phyloP scores from a whole-genome alignment of 2,888 invertebrate genomes.

The Antitype chi region DNA sequence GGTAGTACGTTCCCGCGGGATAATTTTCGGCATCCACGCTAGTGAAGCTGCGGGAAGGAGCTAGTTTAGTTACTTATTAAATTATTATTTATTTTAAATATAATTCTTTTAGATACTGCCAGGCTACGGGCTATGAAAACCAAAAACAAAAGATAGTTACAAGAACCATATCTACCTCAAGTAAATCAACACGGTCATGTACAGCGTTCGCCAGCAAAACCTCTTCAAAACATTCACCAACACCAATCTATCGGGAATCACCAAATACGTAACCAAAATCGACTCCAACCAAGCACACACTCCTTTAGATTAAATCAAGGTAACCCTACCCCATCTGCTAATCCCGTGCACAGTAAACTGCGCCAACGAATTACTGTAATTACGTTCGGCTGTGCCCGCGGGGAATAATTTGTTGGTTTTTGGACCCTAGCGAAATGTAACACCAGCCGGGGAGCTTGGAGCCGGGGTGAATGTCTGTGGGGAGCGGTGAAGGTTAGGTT shows the following conservation, averaged over 20 bases:
- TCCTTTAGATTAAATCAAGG: conserved; percentile 66
- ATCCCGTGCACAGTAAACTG: conserved; percentile 75
- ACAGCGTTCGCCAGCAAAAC: background rate
- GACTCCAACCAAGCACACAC: conserved; percentile 44
- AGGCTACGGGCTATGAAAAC: background rate
- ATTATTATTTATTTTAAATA: too few relatives aligned
- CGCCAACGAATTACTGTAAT: conserved; percentile 86
- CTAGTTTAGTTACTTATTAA: too few relatives aligned
- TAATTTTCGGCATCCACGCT: too few relatives aligned
- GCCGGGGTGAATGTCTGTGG: conserved; percentile 47
- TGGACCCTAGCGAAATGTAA: conserved; percentile 68
- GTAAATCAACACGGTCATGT: background rate
- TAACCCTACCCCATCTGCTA: conserved; percentile 65
- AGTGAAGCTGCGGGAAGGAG: too few relatives aligned
- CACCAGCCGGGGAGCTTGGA: conserved; percentile 53
- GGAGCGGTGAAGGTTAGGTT: conserved; percentile 45
- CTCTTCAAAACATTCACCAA: background rate
- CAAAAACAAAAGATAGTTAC: background rate
- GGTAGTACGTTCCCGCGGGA: too few relatives aligned
- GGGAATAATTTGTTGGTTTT: conserved; percentile 74
- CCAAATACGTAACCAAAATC: conserved; percentile 39
- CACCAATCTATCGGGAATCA: conserved; percentile 8
- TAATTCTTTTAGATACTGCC: too few relatives aligned
- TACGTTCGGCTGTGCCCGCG: conserved; percentile 78
- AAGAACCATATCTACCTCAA: background rate